Evolutionary conservation across 2,888 invertebrate species (phyloP).

Genomic region (Petrolisthes manimaculis): DNA sequence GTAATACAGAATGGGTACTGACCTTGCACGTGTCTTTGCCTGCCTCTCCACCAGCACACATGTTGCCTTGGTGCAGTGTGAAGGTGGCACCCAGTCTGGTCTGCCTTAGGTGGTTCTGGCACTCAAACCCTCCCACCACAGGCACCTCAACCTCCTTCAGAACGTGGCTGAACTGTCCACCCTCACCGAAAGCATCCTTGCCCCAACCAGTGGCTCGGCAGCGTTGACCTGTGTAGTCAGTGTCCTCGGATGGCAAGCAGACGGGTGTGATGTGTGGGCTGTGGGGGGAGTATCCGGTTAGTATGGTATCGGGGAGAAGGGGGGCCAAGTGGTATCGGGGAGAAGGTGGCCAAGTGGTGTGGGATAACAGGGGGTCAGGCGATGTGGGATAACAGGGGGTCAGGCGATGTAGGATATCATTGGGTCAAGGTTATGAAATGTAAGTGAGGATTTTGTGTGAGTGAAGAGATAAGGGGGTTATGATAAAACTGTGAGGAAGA

Average conservation of each 20-base stretch:
- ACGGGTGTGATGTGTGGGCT: constrained; percentile 91
- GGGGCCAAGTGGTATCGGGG: background rate
- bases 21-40: constrained; percentile 58
- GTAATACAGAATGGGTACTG: background rate
- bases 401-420: too few relatives aligned
- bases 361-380: background rate
- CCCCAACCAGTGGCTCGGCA: constrained; percentile 99
- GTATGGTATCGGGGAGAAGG: constrained; percentile 76
- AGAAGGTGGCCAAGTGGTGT: background rate
- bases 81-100: constrained; percentile 42
- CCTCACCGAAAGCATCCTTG: constrained; percentile 83
- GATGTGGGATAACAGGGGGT: background rate
- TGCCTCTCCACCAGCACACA: constrained; percentile 56
- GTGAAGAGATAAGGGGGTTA: background rate
- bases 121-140: constrained; percentile 19
- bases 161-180: constrained; percentile 49
- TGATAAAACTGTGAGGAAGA: background rate
- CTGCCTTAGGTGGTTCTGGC: constrained; percentile 31
- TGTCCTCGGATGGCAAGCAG: constrained; percentile 86
- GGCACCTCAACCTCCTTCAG: constrained; percentile 60
- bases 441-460: too few relatives aligned
- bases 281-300: constrained; percentile 67
- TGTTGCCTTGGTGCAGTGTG: constrained; percentile 43
- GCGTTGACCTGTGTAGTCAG: constrained; percentile 82
- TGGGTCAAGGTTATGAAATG: too few relatives aligned